Conservation (phyloP, 1,140 invertebrate genomes). For the Atta colombica region DNA sequence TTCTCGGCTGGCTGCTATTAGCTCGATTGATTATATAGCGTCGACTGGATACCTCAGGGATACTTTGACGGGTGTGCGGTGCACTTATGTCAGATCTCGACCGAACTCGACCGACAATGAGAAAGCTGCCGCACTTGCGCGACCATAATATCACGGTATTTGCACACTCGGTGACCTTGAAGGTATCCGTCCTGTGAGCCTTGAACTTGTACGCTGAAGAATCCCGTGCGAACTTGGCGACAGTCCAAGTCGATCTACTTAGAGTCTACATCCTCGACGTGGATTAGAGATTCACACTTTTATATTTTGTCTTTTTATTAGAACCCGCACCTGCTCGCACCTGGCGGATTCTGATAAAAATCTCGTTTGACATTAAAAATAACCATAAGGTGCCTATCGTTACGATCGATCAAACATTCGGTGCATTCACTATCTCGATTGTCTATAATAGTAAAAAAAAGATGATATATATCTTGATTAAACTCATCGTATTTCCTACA, state of each 20-base stretch:
- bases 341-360: not conserved
- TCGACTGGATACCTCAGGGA: not conserved
- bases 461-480: too few species aligned
- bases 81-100: constrained; percentile 61
- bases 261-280: not conserved
- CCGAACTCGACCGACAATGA: constrained; percentile 70
- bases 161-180: constrained; percentile 81
- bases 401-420: constrained; percentile 32
- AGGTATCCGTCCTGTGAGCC: constrained; percentile 76
- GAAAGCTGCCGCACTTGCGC: constrained; percentile 71
- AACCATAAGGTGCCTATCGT: too few species aligned
- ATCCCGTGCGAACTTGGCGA: constrained; percentile 69
- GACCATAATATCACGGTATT: constrained; percentile 74
- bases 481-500: too few species aligned
- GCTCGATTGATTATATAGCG: constrained; percentile 38
- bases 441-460: not conserved
- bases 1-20: constrained; percentile 23
- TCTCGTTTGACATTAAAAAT: not conserved
- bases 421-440: not conserved
- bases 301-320: not conserved
- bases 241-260: constrained; percentile 39
- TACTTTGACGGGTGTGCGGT: constrained; percentile 10
- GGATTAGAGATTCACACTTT: not conserved
- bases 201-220: constrained; percentile 82
- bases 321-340: not conserved